These are phyloP conservation scores for Halichoeres trimaculatus DNA, from an alignment of 2,113 vertebrate genomes.

Conservation along the genomic window DNA sequence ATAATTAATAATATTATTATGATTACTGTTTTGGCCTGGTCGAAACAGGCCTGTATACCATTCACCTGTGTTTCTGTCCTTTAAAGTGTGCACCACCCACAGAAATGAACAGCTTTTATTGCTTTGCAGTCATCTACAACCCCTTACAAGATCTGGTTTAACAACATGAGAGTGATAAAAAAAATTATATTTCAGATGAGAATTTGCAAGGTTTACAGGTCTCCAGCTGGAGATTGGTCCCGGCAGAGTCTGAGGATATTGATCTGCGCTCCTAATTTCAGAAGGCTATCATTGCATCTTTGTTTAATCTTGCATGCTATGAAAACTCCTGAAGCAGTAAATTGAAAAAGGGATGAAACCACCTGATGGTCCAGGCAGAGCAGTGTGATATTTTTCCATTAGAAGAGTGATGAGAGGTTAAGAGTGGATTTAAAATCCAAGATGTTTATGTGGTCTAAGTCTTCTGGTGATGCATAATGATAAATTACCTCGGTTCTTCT, in stretches of 20 bases:
- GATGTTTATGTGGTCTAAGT: too few relatives aligned
- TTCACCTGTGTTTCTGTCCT: too few relatives aligned
- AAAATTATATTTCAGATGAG: neutral
- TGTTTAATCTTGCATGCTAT: neutral
- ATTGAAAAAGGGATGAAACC: constrained; percentile 8
- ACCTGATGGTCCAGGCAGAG: constrained; percentile 1
- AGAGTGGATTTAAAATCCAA: neutral
- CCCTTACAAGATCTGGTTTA: too few relatives aligned
- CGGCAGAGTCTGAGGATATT: neutral
- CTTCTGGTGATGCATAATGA: too few relatives aligned
- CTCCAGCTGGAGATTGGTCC: neutral
- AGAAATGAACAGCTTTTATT: neutral
- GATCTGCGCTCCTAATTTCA: constrained; percentile 3
- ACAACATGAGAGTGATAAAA: too few relatives aligned
- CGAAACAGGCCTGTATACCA: too few relatives aligned
- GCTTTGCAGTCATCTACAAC: neutral
- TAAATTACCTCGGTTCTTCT: too few relatives aligned
- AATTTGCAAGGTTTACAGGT: neutral
- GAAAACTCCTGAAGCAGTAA: constrained; percentile 1
- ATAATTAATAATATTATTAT: too few relatives aligned
- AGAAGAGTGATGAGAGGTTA: neutral
- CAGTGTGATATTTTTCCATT: neutral
- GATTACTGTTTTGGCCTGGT: too few relatives aligned
- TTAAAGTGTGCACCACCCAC: too few relatives aligned
- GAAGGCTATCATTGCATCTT: neutral